Conservation (phyloP, 2,888 invertebrate species). For the Adineta ricciae region DNA sequence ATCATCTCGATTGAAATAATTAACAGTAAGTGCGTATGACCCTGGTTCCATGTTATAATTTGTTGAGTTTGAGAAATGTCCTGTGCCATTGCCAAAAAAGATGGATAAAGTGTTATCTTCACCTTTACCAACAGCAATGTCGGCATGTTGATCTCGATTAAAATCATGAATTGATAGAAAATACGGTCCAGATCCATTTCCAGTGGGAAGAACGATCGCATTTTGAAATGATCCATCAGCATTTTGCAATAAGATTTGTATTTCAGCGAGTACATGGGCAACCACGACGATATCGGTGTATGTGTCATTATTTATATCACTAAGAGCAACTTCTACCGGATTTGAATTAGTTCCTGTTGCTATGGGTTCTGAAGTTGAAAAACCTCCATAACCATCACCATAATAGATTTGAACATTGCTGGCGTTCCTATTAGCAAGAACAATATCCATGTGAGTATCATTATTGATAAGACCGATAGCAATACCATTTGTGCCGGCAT, state of each 20-base stretch:
- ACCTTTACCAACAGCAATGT: background rate
- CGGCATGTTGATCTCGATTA: background rate
- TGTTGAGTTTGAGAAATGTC: background rate
- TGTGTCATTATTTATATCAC: background rate
- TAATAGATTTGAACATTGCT: background rate
- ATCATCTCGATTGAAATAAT: background rate
- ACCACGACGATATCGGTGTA: background rate
- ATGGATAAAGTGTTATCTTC: background rate
- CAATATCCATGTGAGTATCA: background rate
- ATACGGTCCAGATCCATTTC: background rate
- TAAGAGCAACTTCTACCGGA: background rate
- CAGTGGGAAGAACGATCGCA: background rate
- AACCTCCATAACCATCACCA: background rate
- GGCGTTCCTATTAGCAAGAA: background rate
- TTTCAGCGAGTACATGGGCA: background rate
- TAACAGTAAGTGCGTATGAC: background rate
- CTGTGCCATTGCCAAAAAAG: background rate
- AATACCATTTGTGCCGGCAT: background rate
- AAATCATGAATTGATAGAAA: background rate
- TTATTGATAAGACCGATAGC: background rate
- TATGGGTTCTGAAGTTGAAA: background rate
- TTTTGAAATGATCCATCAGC: background rate
- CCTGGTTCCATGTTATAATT: background rate
- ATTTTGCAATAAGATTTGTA: background rate
- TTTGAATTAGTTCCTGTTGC: background rate